phyloP scores from a whole-genome alignment of 2,888 invertebrate genomes.

The Gastracanthus pulcherrimus region DNA sequence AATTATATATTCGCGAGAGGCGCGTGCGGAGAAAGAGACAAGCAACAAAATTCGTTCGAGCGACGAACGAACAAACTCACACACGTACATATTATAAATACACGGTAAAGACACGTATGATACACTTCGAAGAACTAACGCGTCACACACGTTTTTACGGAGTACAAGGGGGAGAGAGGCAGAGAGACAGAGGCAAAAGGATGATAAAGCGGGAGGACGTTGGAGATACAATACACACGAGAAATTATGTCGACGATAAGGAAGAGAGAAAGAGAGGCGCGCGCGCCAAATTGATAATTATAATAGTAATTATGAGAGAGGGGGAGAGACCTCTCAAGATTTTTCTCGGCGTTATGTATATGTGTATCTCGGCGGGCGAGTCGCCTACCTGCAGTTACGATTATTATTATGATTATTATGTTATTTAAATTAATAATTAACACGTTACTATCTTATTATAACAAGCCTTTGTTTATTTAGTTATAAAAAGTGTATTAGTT shows the following conservation, averaged over 20 bases:
- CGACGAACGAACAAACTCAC: conserved; percentile 25
- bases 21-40: neutral
- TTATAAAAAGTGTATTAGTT: conserved; percentile 73
- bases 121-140: neutral
- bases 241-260: neutral
- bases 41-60: conserved; percentile 2
- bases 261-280: neutral
- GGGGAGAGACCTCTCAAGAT: conserved; percentile 15
- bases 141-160: neutral
- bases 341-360: conserved; percentile 36
- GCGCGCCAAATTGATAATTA: conserved; percentile 21
- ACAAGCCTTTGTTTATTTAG: conserved; percentile 76
- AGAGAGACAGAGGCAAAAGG: neutral
- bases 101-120: neutral
- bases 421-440: conserved; percentile 76
- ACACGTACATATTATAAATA: conserved; percentile 13
- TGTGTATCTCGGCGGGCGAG: conserved; percentile 40
- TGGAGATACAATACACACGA: no score
- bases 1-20: neutral
- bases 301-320: conserved; percentile 17
- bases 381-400: conserved; percentile 59
- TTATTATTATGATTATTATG: conserved; percentile 65
- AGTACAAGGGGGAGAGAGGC: neutral
- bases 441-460: conserved; percentile 72
- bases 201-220: no score